Evolutionary conservation across 2,797 vertebrate species (phyloP), one percentile per base, ranked within the genome.

Genomic region (Pangasius djambal): DNA sequence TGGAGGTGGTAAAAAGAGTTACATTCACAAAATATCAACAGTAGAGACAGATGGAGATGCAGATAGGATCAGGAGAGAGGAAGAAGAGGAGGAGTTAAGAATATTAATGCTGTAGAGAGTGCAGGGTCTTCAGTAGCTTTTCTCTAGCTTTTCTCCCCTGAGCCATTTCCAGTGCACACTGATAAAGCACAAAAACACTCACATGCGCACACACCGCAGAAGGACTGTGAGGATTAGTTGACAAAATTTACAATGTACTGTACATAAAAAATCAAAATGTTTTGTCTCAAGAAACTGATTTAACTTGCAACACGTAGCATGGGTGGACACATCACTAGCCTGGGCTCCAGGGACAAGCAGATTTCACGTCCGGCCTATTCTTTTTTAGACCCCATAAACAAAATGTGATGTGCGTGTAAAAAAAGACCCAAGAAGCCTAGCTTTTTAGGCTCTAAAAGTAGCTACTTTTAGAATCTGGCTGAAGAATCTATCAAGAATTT

Each of bases 41-140:
- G 91, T 89, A 69, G 16, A 83, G 84, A 90, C 89, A 92, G 92
- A 89, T 90, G 70, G 48, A 85, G 85, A 77, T 65, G 31, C 50
- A 78, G 88, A 85, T 79, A 59, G 81, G 59, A 75, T 48, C 44
- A 65, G 13, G 4, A 59, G 3, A 48, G 69, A 44, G 59, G 77
- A 86, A 89, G 86, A 92, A 89, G 91, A 91, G 89, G 44, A 90
- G 91, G 92, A 92, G 94, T 91, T 86, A 91, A 92, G 94, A 96
- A 96, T 96, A 95, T 96, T 94, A 96, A 96, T 96, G 92, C 92
- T 87, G 91, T 94, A 94, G 93, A 91, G 93, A 93, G 92, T 93
- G 81, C 93, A 94, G 92, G 92, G 91, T 93, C 91, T 94, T 94
- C 92, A 90, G 81, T 8, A 86, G 79, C 85, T 78, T 90, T 90